Evolutionary conservation across 37 sponge, comb jelly and placozoan species (phyloP), one percentile per base, ranked within the genome.

Genomic region (Halichondria panicea): DNA sequence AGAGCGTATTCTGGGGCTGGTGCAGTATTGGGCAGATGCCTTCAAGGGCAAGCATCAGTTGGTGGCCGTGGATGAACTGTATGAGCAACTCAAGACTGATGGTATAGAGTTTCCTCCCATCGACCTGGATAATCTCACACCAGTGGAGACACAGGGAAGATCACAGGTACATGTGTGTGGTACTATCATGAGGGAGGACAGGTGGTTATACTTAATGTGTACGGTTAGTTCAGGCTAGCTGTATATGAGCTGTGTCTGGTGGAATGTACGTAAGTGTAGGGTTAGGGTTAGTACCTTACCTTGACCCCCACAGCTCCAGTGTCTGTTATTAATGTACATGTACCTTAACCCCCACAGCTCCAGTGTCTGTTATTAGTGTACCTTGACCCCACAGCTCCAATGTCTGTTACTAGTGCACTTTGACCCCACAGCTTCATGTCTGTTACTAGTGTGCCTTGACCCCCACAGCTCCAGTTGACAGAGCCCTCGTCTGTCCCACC

Each of bases 101-200:
- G 97, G 94, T 21, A 69, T 81, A 54, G 96, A 95, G 82, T 98
- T 98, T 61, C 99, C 99, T 54, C 86, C 99, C 30, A 71, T 93
- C 4, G 88, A 98, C 68, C 77, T 98, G 52, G 99, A 98, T 68
- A 44, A 64, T 4, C 64, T 98, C 81, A 91, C 93, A 30, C 96
- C 99, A 8, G 68, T 98, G 28, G 79, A 86, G 63, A 95, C 99
- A 0, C 96, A 93, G 50, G 33, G 52, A 5, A 78, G 84, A 39
- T 79, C 77, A 3, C 53, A n/a, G n/a, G n/a, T n/a, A n/a, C n/a
- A n/a, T n/a, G n/a, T n/a, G n/a, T n/a, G n/a, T n/a, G n/a, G n/a
- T n/a, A n/a, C n/a, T n/a, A n/a, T 74, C 43, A 6, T 36, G 2
- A 65, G 3, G 7, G 4, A 37, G 66, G 5, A 36, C n/a, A 15